Percentiles rank a stretch among this genome's conserved stretches.
Conservation (phyloP, 2,797 vertebrate genomes). For the Microctenopoma steveboyesi region DNA sequence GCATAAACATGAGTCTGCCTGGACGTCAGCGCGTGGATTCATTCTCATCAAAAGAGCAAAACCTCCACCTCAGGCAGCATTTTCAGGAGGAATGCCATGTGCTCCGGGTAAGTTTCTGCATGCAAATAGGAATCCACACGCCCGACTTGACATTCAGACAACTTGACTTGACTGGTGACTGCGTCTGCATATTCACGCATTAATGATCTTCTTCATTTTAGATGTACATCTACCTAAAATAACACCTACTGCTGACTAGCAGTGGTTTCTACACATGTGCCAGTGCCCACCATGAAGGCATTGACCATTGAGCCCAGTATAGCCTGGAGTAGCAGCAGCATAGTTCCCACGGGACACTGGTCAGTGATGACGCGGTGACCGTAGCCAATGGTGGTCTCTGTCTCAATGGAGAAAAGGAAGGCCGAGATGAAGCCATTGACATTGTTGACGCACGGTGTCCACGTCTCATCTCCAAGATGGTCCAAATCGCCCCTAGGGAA, state of each 20-base stretch:
- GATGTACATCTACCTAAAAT: no score
- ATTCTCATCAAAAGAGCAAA: constrained; percentile 46
- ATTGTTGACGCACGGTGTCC: constrained; percentile 97
- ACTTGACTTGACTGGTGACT: no score
- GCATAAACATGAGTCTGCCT: constrained; percentile 46
- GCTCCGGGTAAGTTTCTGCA: constrained; percentile 11
- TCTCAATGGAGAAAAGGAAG: constrained; percentile 98
- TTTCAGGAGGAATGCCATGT: constrained; percentile 16
- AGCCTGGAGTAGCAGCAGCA: constrained; percentile 93
- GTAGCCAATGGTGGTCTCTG: constrained; percentile 96
- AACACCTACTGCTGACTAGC: neutral
- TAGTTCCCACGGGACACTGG: constrained; percentile 95
- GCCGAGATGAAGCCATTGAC: constrained; percentile 96
- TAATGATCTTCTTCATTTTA: no score
- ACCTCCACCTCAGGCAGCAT: constrained; percentile 35
- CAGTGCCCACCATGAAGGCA: constrained; percentile 91
- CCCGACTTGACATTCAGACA: no score
- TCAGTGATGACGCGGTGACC: constrained; percentile 96
- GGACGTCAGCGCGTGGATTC: constrained; percentile 16
- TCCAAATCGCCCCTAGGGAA: constrained; percentile 91
- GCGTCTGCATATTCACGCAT: no score
- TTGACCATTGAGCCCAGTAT: constrained; percentile 99
- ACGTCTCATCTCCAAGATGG: constrained; percentile 90
- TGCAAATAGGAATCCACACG: no score
- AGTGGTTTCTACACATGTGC: neutral